Conservation (phyloP, 1,140 invertebrate species). For the Micrasema minimum region DNA sequence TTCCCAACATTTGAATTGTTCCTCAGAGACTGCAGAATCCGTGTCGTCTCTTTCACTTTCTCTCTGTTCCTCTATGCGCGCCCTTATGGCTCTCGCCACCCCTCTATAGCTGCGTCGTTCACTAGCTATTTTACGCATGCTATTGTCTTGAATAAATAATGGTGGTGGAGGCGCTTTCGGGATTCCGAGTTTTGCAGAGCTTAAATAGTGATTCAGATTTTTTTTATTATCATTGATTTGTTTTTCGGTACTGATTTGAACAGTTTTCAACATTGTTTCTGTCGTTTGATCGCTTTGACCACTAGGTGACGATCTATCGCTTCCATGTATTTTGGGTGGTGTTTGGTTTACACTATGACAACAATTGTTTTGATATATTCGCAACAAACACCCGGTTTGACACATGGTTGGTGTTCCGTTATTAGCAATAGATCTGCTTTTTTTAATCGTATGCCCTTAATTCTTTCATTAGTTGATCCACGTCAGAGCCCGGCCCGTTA, state of each 20-base stretch:
- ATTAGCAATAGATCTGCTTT: slow-evolving; percentile 62
- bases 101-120: slow-evolving; percentile 69
- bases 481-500: slow-evolving; percentile 71
- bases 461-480: slow-evolving; percentile 80
- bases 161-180: slow-evolving; percentile 41
- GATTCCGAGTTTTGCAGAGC: slow-evolving; percentile 46
- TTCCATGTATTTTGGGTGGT: slow-evolving; percentile 63
- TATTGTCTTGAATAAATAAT: slow-evolving; percentile 53
- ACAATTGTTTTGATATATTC: slow-evolving; percentile 71
- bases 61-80: slow-evolving; percentile 69
- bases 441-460: slow-evolving; percentile 75
- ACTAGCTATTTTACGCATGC: slow-evolving; percentile 54
- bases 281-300: slow-evolving; percentile 82
- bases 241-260: slow-evolving; percentile 36
- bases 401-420: slow-evolving; percentile 65
- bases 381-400: slow-evolving; percentile 72
- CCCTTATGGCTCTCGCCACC: slow-evolving; percentile 68
- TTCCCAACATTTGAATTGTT: slow-evolving; percentile 92
- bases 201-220: slow-evolving; percentile 49
- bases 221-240: slow-evolving; percentile 44
- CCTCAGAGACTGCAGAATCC: slow-evolving; percentile 75
- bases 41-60: slow-evolving; percentile 72
- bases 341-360: slow-evolving; percentile 66
- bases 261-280: slow-evolving; percentile 37
- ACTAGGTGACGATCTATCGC: slow-evolving; percentile 82